Evolutionary conservation across 2,888 invertebrate genomes (phyloP).

Genomic region (Tethea ocularis): DNA sequence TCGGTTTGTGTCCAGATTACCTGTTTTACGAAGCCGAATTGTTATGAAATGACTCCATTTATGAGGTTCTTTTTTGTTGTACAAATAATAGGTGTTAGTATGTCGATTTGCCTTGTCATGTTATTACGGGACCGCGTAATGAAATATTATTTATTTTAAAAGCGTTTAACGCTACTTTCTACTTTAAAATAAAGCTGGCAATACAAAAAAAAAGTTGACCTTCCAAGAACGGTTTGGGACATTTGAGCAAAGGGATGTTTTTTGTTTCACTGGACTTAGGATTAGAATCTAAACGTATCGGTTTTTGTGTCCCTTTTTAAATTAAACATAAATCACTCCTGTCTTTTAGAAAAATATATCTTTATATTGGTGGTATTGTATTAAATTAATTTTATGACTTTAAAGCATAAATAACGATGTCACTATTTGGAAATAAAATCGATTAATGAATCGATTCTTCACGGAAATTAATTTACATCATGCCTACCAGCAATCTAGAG

Average conservation of each 20-base stretch:
- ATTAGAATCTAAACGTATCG: slow-evolving; percentile 25
- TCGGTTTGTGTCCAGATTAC: slow-evolving; percentile 77
- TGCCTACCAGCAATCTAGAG: slow-evolving; percentile 39
- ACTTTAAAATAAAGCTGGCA: slow-evolving; percentile 22
- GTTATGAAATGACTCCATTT: slow-evolving; percentile 79
- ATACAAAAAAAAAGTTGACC: slow-evolving; percentile 21
- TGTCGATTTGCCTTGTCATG: slow-evolving; percentile 62
- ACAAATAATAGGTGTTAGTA: slow-evolving; percentile 75
- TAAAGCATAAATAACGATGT: neutral
- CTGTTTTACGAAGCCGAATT: slow-evolving; percentile 71
- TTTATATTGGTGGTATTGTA: neutral
- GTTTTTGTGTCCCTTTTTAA: slow-evolving; percentile 28
- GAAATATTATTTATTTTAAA: slow-evolving; percentile 63
- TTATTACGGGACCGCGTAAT: slow-evolving; percentile 68
- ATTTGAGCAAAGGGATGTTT: slow-evolving; percentile 36
- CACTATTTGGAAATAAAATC: slow-evolving; percentile 37
- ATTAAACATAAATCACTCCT: slow-evolving; percentile 6
- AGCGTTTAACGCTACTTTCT: slow-evolving; percentile 52
- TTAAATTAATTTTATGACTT: neutral
- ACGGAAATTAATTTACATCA: slow-evolving; percentile 44
- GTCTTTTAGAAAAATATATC: slow-evolving; percentile 11
- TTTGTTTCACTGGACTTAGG: slow-evolving; percentile 24
- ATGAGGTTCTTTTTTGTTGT: slow-evolving; percentile 58
- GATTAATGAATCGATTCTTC: slow-evolving; percentile 51
- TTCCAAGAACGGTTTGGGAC: slow-evolving; percentile 39